Percentiles rank a stretch among this genome's conserved stretches.
phyloP scores from a whole-genome alignment of 2,797 vertebrate species.

The Aplochiton taeniatus region DNA sequence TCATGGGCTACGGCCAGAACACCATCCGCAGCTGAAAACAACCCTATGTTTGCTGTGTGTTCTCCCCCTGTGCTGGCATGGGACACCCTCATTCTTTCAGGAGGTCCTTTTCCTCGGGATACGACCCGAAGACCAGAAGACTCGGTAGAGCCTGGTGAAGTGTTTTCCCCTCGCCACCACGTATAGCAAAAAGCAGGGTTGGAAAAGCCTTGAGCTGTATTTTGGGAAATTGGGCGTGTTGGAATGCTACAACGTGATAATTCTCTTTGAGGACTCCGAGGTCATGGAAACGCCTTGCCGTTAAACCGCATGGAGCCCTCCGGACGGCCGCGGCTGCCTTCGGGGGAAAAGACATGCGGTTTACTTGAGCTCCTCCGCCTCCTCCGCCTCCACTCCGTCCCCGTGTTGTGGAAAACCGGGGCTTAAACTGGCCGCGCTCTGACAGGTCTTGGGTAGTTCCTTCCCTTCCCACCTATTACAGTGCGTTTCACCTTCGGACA shows the following conservation, averaged over 20 bases:
- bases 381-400: constrained; percentile 50
- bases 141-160: constrained; percentile 45
- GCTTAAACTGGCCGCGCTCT: constrained; percentile 65
- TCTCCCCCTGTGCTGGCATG: constrained; percentile 23
- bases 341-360: constrained; percentile 74
- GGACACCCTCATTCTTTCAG: constrained; percentile 36
- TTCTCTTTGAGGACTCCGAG: constrained; percentile 75
- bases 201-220: constrained; percentile 71
- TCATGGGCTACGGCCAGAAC: constrained; percentile 46
- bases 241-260: constrained; percentile 81
- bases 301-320: constrained; percentile 72
- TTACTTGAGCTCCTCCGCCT: constrained; percentile 45
- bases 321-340: constrained; percentile 61
- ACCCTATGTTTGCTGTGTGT: constrained; percentile 45
- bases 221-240: constrained; percentile 77
- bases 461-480: constrained; percentile 55
- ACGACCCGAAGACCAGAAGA: constrained; percentile 63
- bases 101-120: constrained; percentile 43
- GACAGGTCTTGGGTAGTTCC: constrained; percentile 62
- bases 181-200: constrained; percentile 62
- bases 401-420: constrained; percentile 59
- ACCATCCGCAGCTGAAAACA: constrained; percentile 57
- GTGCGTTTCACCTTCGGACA: constrained; percentile 55
- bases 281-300: constrained; percentile 73
- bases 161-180: constrained; percentile 60